Evolutionary conservation across 2,113 vertebrate genomes (phyloP), one percentile per base, ranked within the genome.

Genomic region (Chloropsis hardwickii): DNA sequence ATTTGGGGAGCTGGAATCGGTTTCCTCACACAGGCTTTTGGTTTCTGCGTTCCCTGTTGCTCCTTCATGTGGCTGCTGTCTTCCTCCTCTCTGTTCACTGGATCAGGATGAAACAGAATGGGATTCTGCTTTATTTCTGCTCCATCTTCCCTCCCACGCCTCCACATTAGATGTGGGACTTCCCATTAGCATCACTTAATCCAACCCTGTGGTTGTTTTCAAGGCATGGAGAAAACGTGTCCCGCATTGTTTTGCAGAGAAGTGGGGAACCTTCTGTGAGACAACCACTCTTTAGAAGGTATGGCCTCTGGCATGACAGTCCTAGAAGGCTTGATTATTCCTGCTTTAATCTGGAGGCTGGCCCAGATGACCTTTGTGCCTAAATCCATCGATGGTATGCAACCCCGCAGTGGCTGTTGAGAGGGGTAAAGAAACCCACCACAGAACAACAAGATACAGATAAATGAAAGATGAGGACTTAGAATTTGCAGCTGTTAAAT

Each of bases 11-110:
- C 67, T 94, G 85, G 81, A 92, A 86, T 33, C 17, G 1, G 77
- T 92, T 94, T 94, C 72, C 61, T 81, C 2, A 0, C 11, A 12
- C 11, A 56, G 61, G 10, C 65, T 83, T 94, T 78, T 92, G 69
- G 28, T 74, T 77, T 91, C 72, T 88, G 42, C 7, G 3, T 5
- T 90, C 37, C 12, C 6, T 73, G 69, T 87, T 53, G 22, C 19
- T 91, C 71, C 81, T 97, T 95, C 90, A 83, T 95, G 93, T 96
- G 93, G 74, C 79, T 82, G 57, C 67, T 92, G 51, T 21, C 72
- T 86, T 90, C 77, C n/a, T 86, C 21, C 35, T 81, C 74, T 86
- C 47, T 76, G 86, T 57, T 88, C 60, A 51, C 67, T 96, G 95
- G 92, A 95, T 54, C 3, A 1, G 90, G 90, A 95, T 97, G 81